Conservation (phyloP, 2,113 vertebrate species). For the Thalassoma bifasciatum region DNA sequence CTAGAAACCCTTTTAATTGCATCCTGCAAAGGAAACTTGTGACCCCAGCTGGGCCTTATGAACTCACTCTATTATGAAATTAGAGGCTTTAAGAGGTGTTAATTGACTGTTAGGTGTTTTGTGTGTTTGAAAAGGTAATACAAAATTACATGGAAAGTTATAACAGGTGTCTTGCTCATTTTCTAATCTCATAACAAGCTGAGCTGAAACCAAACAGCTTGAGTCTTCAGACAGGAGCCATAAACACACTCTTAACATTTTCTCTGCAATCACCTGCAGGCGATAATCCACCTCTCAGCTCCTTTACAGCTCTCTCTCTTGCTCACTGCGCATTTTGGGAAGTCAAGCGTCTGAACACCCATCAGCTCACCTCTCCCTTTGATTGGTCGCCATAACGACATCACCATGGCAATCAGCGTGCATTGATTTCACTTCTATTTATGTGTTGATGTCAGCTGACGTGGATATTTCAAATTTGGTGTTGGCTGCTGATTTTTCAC, state of each 20-base stretch:
- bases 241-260: conserved; percentile 36
- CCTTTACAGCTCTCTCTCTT: conserved; percentile 13
- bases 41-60: conserved; percentile 47
- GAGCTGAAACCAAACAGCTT: conserved; percentile 32
- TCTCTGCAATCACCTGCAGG: conserved; percentile 22
- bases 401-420: conserved; percentile 69
- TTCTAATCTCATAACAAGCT: conserved; percentile 31
- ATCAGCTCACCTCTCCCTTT: conserved; percentile 67
- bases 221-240: conserved; percentile 16
- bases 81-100: conserved; percentile 42
- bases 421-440: conserved; percentile 60
- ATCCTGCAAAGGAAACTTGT: conserved; percentile 25
- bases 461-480: conserved; percentile 35
- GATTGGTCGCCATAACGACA: conserved; percentile 77
- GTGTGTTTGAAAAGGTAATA: not conserved
- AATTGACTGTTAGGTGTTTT: conserved; percentile 20
- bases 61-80: conserved; percentile 25
- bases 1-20: conserved; percentile 54
- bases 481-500: not conserved
- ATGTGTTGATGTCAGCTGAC: conserved; percentile 51
- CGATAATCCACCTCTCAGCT: conserved; percentile 28
- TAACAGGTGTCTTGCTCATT: not conserved
- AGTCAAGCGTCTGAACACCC: conserved; percentile 29
- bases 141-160: conserved; percentile 11
- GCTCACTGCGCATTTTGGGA: conserved; percentile 10